Percentiles rank a stretch among this genome's conserved stretches.
These are phyloP conservation scores for Anaspis maculata DNA, from an alignment of 2,888 invertebrate species.

Conservation along the genomic window DNA sequence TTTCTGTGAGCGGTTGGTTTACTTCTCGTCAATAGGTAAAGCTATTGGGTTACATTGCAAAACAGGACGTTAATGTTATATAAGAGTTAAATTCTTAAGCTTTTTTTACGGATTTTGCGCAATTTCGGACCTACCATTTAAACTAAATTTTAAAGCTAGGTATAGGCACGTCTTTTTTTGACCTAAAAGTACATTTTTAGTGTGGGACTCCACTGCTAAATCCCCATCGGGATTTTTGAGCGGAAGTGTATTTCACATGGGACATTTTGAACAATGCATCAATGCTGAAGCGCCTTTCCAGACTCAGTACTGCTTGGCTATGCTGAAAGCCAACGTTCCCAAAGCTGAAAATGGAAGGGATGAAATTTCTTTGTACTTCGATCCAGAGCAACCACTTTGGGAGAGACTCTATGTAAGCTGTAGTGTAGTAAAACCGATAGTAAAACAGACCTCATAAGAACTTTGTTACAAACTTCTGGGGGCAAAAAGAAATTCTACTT, in stretches of 20 bases:
- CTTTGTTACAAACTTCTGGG: too few relatives aligned
- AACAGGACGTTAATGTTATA: too few relatives aligned
- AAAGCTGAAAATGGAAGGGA: slow-evolving; percentile 25
- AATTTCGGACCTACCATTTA: neutral
- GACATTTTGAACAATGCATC: slow-evolving; percentile 54
- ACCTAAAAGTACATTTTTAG: slow-evolving; percentile 41
- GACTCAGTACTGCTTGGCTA: slow-evolving; percentile 38
- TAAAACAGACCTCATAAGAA: too few relatives aligned
- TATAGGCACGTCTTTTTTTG: neutral
- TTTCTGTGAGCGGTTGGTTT: too few relatives aligned
- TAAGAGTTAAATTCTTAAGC: too few relatives aligned
- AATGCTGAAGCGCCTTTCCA: slow-evolving; percentile 36
- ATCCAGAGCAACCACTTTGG: slow-evolving; percentile 31
- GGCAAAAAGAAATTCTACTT: too few relatives aligned
- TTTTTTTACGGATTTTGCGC: too few relatives aligned
- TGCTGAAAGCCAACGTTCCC: slow-evolving; percentile 28
- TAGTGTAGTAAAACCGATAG: neutral
- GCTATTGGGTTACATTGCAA: too few relatives aligned
- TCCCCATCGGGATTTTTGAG: slow-evolving; percentile 49
- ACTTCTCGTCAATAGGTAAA: too few relatives aligned
- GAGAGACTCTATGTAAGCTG: slow-evolving; percentile 35
- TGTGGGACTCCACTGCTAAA: slow-evolving; percentile 56
- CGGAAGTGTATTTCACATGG: slow-evolving; percentile 51
- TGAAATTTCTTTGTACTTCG: slow-evolving; percentile 26
- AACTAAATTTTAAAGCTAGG: neutral